Evolutionary conservation across 2,797 vertebrate genomes (phyloP), one percentile per base, ranked within the genome.

Genomic region (Hypotaenidia okinawae): DNA sequence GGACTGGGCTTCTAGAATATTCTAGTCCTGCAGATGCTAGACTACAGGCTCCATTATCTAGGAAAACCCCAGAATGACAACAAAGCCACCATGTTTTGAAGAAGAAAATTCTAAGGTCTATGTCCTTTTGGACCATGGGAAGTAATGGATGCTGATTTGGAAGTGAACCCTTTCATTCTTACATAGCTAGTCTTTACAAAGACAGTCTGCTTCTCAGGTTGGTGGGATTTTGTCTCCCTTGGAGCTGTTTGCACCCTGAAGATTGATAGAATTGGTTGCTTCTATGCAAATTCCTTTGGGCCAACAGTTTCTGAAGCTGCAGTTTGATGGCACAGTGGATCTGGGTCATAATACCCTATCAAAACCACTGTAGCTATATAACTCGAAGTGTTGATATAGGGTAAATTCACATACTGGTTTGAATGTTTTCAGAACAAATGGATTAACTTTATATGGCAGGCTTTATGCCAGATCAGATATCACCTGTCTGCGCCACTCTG

Each of bases 381-480:
- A 72, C 70, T 80, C 4, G 0, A 82, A 77, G 59, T 58, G 78
- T 92, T 80, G 70, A 68, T 87, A 54, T 51, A 21, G 72, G 89
- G 58, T 89, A 76, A 92, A 89, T 93, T 87, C 78, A 45, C 64
- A 55, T 68, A 35, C 52, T 9, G 9, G 75, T 87, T 90, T 92
- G 73, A 89, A 72, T 92, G 84, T 93, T 95, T 96, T 92, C 93
- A 94, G 94, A 89, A 92, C 41, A 95, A 95, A 96, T 91, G 89
- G 84, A 92, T 93, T 91, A 85, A 80, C 72, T 80, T 89, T 57
- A 75, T 83, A 61, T 90, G 79, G 45, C 41, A 83, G 72, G 72
- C 72, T 90, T 86, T 81, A 41, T 83, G 69, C 93, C 89, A 93
- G 94, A 95, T 94, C 89, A 93, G 84, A 82, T 93, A 63, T 80